Evolutionary conservation across 2,888 invertebrate species (phyloP).

Genomic region (Cephus spinipes): DNA sequence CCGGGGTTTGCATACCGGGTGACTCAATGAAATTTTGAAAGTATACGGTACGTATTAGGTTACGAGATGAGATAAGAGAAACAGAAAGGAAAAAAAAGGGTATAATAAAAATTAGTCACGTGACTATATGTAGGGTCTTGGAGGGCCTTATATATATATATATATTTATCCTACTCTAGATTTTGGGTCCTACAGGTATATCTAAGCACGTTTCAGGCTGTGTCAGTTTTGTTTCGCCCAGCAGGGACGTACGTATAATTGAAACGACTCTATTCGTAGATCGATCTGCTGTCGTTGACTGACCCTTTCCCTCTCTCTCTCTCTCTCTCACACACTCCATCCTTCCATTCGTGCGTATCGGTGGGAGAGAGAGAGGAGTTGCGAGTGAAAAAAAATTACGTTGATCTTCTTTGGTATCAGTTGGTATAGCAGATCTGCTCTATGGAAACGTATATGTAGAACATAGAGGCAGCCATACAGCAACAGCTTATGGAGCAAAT

Average conservation of each 20-base stretch:
- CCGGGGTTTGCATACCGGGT: neutral
- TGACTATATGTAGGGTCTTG: neutral
- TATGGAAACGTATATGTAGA: neutral
- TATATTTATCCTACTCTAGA: neutral
- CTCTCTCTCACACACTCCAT: neutral
- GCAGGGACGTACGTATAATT: neutral
- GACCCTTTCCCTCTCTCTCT: neutral
- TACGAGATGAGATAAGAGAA: neutral
- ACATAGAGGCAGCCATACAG: neutral
- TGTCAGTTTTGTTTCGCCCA: neutral
- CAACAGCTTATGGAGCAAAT: neutral
- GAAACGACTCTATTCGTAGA: neutral
- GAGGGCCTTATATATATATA: neutral
- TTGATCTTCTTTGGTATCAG: neutral
- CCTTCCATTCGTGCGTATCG: neutral
- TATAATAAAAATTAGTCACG: neutral
- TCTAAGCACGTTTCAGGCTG: neutral
- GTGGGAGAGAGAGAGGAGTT: neutral
- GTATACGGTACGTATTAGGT: neutral
- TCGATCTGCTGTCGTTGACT: neutral
- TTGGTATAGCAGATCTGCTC: neutral
- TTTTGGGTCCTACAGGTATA: neutral
- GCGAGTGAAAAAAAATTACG: neutral
- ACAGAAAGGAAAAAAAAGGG: too few relatives aligned
- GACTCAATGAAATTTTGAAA: neutral